phyloP scores from a whole-genome alignment of 2,113 vertebrate species.

The Melanerpes aurifrons region DNA sequence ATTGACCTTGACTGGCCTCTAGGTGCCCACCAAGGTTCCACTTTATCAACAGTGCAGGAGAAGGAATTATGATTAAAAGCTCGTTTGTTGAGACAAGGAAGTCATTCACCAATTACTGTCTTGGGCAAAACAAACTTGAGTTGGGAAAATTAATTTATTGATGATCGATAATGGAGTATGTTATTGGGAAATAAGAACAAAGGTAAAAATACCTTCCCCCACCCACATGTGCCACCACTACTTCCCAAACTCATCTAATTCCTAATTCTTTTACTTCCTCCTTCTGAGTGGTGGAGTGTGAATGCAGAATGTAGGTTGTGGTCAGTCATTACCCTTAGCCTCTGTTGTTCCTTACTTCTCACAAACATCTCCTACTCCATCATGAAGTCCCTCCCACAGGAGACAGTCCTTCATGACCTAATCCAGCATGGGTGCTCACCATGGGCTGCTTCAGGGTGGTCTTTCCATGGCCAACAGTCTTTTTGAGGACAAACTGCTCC shows the following conservation, averaged over 20 bases:
- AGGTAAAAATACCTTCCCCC: background rate
- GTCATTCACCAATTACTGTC: background rate
- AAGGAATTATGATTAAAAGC: background rate
- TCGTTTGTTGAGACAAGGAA: fast-evolving
- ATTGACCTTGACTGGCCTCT: background rate
- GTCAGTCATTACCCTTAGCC: too few species aligned
- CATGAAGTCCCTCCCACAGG: fast-evolving
- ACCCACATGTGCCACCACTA: fast-evolving
- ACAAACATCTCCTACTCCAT: background rate
- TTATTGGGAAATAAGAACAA: background rate
- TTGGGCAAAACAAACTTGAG: background rate
- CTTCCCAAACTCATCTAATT: background rate
- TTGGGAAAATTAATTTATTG: background rate
- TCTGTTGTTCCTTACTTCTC: background rate
- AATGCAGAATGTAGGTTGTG: background rate
- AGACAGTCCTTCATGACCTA: background rate
- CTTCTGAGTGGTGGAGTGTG: fast-evolving
- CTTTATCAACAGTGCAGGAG: background rate
- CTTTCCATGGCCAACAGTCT: background rate
- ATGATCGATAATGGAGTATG: background rate
- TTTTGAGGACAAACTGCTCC: background rate
- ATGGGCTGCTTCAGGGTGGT: background rate
- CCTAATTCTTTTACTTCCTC: background rate
- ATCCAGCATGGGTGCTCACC: background rate
- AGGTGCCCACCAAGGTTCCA: background rate